phyloP scores from a whole-genome alignment of 1,140 invertebrate species.

The Coboldia fuscipes region DNA sequence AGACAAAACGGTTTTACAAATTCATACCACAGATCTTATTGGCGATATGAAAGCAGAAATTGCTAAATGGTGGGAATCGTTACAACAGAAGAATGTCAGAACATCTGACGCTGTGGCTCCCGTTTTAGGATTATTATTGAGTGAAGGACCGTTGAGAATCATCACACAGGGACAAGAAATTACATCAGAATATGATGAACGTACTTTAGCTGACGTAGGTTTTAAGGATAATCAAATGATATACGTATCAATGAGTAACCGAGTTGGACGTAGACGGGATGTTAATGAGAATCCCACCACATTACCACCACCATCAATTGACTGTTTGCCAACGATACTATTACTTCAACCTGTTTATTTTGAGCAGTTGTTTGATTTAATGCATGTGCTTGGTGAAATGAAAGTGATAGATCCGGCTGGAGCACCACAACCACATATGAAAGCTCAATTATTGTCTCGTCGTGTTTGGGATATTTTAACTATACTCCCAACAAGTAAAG shows the following conservation, averaged over 20 bases:
- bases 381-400: slow-evolving; percentile 73
- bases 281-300: slow-evolving; percentile 50
- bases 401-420: slow-evolving; percentile 46
- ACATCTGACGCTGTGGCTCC: slow-evolving; percentile 12
- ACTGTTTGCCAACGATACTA: slow-evolving; percentile 64
- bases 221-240: slow-evolving; percentile 79
- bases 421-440: slow-evolving; percentile 63
- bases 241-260: slow-evolving; percentile 66
- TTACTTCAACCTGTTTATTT: slow-evolving; percentile 71
- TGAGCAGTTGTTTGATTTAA: slow-evolving; percentile 70
- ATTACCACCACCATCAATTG: slow-evolving; percentile 54
- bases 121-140: slow-evolving; percentile 35
- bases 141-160: slow-evolving; percentile 69
- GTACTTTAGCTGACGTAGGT: slow-evolving; percentile 68
- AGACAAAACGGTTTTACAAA: slow-evolving; percentile 48
- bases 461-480: slow-evolving; percentile 87
- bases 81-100: slow-evolving; percentile 10
- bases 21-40: slow-evolving; percentile 63
- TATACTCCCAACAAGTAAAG: slow-evolving; percentile 71
- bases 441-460: slow-evolving; percentile 72
- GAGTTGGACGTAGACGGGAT: slow-evolving; percentile 50
- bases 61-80: slow-evolving; percentile 48
- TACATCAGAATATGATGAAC: slow-evolving; percentile 82
- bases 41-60: slow-evolving; percentile 83
- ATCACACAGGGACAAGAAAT: slow-evolving; percentile 86